These are phyloP conservation scores for Nymphalis urticae DNA, from an alignment of 2,888 invertebrate genomes.

Conservation along the genomic window DNA sequence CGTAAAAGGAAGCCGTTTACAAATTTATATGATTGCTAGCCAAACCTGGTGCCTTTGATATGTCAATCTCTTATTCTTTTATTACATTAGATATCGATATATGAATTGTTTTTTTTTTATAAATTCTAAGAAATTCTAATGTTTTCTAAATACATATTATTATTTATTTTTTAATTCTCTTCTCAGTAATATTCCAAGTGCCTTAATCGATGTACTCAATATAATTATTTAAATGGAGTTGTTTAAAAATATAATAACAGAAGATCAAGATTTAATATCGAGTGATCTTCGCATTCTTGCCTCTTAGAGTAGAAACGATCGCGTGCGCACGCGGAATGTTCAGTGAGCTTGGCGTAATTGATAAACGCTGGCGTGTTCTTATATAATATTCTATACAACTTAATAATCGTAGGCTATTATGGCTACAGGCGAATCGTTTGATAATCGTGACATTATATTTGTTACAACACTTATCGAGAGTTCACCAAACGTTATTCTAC, in stretches of 20 bases:
- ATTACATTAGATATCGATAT: too few relatives aligned
- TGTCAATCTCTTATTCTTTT: too few relatives aligned
- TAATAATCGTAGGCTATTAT: too few relatives aligned
- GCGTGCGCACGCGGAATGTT: slow-evolving; percentile 64
- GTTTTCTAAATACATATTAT: too few relatives aligned
- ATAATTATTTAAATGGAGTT: slow-evolving; percentile 16
- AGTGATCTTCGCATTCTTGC: slow-evolving; percentile 61
- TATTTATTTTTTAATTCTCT: background rate
- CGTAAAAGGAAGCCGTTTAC: too few relatives aligned
- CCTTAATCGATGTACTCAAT: background rate
- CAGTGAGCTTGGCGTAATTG: slow-evolving; percentile 40
- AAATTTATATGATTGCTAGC: too few relatives aligned
- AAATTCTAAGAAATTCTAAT: background rate
- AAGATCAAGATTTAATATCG: slow-evolving; percentile 49
- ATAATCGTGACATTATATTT: too few relatives aligned
- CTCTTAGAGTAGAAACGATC: slow-evolving; percentile 62
- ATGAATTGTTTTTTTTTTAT: background rate
- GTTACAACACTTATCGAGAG: too few relatives aligned
- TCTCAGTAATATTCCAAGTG: background rate
- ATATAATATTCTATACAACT: too few relatives aligned
- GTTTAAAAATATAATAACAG: slow-evolving; percentile 23
- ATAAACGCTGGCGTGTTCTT: background rate
- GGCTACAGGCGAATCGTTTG: too few relatives aligned
- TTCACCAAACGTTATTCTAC: too few relatives aligned
- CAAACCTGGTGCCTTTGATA: too few relatives aligned